Evolutionary conservation across 1,140 invertebrate genomes (phyloP), one percentile per base, ranked within the genome.

Genomic region (Aleiodes sp.): DNA sequence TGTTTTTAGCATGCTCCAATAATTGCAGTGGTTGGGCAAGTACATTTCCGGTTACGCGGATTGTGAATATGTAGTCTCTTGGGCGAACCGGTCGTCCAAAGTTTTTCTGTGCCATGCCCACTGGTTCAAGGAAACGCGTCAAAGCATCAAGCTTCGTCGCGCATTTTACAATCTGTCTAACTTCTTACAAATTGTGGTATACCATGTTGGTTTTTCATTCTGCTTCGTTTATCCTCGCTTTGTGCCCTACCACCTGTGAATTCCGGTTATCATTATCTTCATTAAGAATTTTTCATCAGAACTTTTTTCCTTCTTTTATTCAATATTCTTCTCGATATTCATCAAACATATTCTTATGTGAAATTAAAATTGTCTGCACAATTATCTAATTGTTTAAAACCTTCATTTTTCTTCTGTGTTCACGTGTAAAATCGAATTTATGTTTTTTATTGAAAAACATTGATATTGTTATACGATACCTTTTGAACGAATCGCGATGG

Each of bases 1-100:
- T 68, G 46, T 61, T 68, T 52, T 35, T 41, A 68, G 6, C 37
- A 68, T 52, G 66, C 66, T 68, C 66, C 59, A 68, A 68, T 68
- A 68, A 68, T 68, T 39, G 26, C 46, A 10, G 12, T 21, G 16
- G 46, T 21, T 26, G 46, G 46, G 59, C 57, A 68, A 62, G 24
- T 41, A 56, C 39, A 62, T 62, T 68, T 68, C 39, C 57, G 46
- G 59, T 62, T 68, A 33, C 21, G n/a, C 19, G 28, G 35, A 67
- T 21, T 67, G 56, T 60, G 56, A 67, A 67, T 67, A 67, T 60
- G 19, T 31, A 52, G 6, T 52, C 26, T 33, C 10, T 4, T 24
- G 12, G 31, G 35, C 35, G 21, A 35, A 41, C 37, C 4, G 41
- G 26, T 60, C 57, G 33, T 67, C 65, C 16, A 24, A 6, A 52